Conservation (phyloP, 1,140 invertebrate genomes). For the Hermetia illucens region DNA sequence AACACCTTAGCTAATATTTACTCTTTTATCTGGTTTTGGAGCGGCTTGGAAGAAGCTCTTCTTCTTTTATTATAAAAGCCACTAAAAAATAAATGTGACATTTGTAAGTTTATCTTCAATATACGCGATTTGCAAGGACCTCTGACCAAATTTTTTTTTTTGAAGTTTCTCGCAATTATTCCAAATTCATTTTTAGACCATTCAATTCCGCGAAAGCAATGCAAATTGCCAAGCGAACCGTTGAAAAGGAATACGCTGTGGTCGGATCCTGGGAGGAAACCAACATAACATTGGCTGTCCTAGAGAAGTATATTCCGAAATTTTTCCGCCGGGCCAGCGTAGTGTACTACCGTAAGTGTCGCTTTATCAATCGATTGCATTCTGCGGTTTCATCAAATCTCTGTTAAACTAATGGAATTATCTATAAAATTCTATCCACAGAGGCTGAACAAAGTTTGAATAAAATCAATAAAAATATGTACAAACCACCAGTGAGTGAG, state of each 20-base stretch:
- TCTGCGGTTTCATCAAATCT: not conserved
- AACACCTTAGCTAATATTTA: too few species aligned
- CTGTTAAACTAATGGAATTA: too few species aligned
- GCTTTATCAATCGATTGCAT: not conserved
- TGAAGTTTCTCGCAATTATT: not conserved
- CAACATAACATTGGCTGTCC: slow-evolving; percentile 58
- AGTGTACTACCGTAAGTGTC: too few species aligned
- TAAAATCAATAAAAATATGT: slow-evolving; percentile 41
- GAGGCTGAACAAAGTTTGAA: slow-evolving; percentile 54
- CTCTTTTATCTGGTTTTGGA: too few species aligned
- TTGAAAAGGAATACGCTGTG: slow-evolving; percentile 65
- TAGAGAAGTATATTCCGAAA: slow-evolving; percentile 61
- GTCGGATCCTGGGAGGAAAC: slow-evolving; percentile 72
- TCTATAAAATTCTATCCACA: slow-evolving; percentile 37
- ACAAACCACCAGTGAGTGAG: slow-evolving; percentile 45
- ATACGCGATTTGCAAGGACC: too few species aligned
- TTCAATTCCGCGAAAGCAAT: slow-evolving; percentile 63
- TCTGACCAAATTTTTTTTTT: too few species aligned
- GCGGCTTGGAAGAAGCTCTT: too few species aligned
- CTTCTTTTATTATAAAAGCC: too few species aligned
- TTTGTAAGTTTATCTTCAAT: too few species aligned
- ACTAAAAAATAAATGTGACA: too few species aligned
- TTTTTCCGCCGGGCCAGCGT: slow-evolving; percentile 59
- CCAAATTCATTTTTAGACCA: slow-evolving; percentile 38
- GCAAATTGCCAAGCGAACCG: slow-evolving; percentile 59